These are phyloP conservation scores for zebrafish (Danio rerio) DNA, from an alignment of 2,113 vertebrate species.

Conservation along the genomic window DNA sequence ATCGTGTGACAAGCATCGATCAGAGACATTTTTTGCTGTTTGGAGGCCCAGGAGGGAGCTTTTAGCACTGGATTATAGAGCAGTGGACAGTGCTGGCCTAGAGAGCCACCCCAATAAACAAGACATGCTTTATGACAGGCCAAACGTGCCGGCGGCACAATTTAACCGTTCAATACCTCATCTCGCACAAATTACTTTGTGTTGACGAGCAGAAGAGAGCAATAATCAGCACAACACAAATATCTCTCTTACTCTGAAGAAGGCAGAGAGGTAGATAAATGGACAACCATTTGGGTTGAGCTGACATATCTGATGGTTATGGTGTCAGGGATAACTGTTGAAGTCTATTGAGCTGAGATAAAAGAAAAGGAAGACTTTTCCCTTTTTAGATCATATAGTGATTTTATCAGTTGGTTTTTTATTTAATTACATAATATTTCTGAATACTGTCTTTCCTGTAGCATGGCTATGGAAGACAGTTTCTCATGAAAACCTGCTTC, in stretches of 20 bases:
- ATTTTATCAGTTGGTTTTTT: background rate
- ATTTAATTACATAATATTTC: background rate
- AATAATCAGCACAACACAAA: conserved; percentile 44
- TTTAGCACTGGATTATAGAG: conserved; percentile 72
- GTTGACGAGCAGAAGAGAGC: conserved; percentile 58
- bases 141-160: conserved; percentile 66
- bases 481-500: too few species aligned
- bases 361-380: conserved; percentile 17
- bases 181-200: conserved; percentile 69
- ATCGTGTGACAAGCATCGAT: conserved; percentile 73
- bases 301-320: background rate
- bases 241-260: conserved; percentile 34
- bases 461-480: background rate
- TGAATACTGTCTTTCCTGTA: background rate
- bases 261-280: conserved; percentile 39
- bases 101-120: conserved; percentile 71
- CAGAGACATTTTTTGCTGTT: conserved; percentile 48
- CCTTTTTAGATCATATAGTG: background rate
- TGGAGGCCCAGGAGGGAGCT: conserved; percentile 70
- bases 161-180: conserved; percentile 76
- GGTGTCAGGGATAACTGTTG: background rate
- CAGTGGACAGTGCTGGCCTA: conserved; percentile 45
- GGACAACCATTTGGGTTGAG: background rate
- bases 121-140: conserved; percentile 77
- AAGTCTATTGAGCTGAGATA: background rate